phyloP scores from a whole-genome alignment of 2,797 vertebrate genomes.

The Myiotriccus ornatus region DNA sequence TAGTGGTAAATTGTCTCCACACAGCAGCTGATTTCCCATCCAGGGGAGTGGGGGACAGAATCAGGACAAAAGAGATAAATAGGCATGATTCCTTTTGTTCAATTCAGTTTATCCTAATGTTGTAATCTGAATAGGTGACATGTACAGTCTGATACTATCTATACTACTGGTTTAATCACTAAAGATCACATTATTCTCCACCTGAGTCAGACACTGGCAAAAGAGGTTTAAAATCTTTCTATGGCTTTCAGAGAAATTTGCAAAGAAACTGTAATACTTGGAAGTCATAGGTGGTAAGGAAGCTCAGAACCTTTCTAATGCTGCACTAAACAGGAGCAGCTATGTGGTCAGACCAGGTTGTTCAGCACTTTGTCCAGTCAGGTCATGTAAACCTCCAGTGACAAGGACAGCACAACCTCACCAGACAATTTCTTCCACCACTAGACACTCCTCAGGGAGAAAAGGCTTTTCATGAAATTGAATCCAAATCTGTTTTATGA shows the following conservation, averaged over 20 bases:
- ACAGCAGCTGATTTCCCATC: neutral
- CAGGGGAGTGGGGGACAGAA: neutral
- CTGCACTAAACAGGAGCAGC: neutral
- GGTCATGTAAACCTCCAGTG: neutral
- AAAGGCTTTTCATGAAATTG: neutral
- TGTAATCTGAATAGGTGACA: neutral
- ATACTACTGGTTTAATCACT: neutral
- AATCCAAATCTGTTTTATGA: neutral
- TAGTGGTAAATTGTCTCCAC: neutral
- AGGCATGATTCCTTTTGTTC: fast-evolving
- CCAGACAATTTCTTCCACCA: neutral
- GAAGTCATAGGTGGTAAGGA: neutral
- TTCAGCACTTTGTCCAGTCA: neutral
- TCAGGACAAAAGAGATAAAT: neutral
- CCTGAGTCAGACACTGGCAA: fast-evolving
- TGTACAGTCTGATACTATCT: neutral
- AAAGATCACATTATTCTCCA: neutral
- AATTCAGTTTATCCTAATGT: neutral
- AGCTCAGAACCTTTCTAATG: neutral
- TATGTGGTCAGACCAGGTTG: neutral
- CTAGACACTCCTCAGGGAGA: neutral
- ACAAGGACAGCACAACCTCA: neutral
- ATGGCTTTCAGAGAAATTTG: neutral
- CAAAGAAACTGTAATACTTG: neutral
- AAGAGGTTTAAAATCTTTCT: neutral